Conservation (phyloP, 2,888 invertebrate species). For the Melitaea athalia region DNA sequence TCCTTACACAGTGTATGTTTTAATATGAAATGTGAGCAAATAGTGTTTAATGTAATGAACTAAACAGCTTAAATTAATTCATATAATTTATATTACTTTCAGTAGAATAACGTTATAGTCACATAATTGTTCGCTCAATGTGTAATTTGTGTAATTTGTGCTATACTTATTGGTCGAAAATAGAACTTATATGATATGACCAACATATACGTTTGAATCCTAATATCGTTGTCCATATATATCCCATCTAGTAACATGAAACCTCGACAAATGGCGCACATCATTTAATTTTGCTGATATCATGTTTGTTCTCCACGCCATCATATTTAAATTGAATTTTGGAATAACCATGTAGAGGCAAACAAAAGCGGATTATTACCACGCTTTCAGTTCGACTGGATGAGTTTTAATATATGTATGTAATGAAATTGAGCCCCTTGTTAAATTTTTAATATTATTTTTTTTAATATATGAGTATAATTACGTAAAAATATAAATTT, state of each 20-base stretch:
- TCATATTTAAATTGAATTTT: conserved; percentile 81
- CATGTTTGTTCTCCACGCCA: conserved; percentile 74
- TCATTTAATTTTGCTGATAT: conserved; percentile 79
- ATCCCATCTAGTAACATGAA: conserved; percentile 9
- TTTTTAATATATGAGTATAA: neutral
- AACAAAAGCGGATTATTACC: conserved; percentile 66
- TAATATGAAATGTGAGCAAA: neutral
- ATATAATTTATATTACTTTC: neutral
- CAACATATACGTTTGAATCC: conserved; percentile 6
- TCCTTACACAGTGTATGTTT: neutral
- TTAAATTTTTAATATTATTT: conserved; percentile 7
- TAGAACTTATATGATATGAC: neutral
- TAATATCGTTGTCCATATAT: conserved; percentile 2
- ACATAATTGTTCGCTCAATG: neutral
- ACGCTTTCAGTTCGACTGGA: conserved; percentile 50
- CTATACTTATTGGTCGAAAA: neutral
- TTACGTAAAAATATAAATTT: neutral
- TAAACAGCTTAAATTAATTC: neutral
- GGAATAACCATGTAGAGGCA: conserved; percentile 64
- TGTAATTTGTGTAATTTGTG: neutral
- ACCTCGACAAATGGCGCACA: conserved; percentile 62
- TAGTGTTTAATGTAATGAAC: neutral
- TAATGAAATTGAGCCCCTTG: conserved; percentile 53
- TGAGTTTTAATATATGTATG: conserved; percentile 56
- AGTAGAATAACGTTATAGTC: too few relatives aligned